Evolutionary conservation across 2,797 vertebrate genomes (phyloP), one percentile per base, ranked within the genome.

Genomic region (Myripristis murdjan): DNA sequence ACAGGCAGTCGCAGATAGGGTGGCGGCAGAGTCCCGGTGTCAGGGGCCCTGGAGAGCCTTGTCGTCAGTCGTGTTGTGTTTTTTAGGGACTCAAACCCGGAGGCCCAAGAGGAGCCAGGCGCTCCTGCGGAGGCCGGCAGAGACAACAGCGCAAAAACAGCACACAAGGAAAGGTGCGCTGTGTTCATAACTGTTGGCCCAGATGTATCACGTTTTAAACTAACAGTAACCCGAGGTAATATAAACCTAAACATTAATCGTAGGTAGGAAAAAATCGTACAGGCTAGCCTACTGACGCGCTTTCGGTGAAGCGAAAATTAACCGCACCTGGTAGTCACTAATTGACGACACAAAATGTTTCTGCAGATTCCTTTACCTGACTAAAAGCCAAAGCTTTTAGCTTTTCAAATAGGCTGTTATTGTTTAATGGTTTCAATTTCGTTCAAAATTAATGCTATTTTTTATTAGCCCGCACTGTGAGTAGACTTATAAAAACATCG

Each of bases 1-100:
- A 91, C 33, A 0, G 94, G 94, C 1, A 94, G 91, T 1, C 65
- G 63, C 4, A 93, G 79, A 83, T 82, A 89, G 0, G 82, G 70
- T 1, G 64, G 52, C 39, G 66, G 81, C 1, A 65, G 12, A 10
- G 37, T 49, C 14, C 20, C 5, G 18, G 24, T 20, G 46, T 0
- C 39, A 22, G 18, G 1, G 33, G 48, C 31, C 5, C 59, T 54
- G 70, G 24, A 24, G 58, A 55, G 26, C 0, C 24, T 24, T 22
- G 8, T 62, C 51, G 16, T 47, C 47, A 11, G 10, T 11, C 2
- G 46, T 14, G 33, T 24, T 1, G 63, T 66, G 57, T 12, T 68
- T 11, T 51, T 57, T 0, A 15, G 20, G n/a, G 52, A 23, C 9
- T 28, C 57, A 31, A 31, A 8, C 8, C 41, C 7, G 41, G 57